A percentile compares a stretch with the other conserved stretches of the same genome.
Evolutionary conservation across 37 sponge, comb jelly and placozoan species (phyloP).

Genomic region (Bolinopsis microptera): DNA sequence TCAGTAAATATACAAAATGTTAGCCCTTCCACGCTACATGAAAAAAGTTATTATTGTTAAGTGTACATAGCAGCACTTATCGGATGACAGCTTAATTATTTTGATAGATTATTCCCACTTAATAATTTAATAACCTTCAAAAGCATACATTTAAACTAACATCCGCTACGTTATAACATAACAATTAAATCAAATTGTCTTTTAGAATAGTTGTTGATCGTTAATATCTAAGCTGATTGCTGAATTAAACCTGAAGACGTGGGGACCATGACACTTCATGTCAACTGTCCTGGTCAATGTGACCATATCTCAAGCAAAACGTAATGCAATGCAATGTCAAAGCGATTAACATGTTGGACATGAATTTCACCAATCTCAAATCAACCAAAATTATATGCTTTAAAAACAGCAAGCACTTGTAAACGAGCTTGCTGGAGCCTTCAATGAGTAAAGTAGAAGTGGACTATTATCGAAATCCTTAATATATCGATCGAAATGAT

Average conservation of each 20-base stretch:
- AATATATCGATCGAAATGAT: not conserved
- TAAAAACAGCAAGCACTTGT: not conserved
- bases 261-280: not conserved
- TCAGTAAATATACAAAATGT: constrained; percentile 1
- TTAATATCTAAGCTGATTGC: not conserved
- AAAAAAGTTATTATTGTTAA: not conserved
- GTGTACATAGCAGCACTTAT: not conserved
- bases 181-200: not conserved
- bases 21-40: not conserved
- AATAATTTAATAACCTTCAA: not conserved
- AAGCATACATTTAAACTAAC: not conserved
- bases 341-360: not conserved
- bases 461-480: not conserved
- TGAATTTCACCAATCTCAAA: not conserved
- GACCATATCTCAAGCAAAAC: not conserved
- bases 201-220: not conserved
- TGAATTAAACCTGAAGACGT: not conserved
- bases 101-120: not conserved
- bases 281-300: not conserved
- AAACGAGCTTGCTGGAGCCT: not conserved
- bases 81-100: not conserved
- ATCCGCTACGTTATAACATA: not conserved
- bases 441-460: not conserved
- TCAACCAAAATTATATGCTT: not conserved
- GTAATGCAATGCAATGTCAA: not conserved